Evolutionary conservation across 2,113 vertebrate species (phyloP), one percentile per base, ranked within the genome.

Genomic region (Megaleporinus macrocephalus): DNA sequence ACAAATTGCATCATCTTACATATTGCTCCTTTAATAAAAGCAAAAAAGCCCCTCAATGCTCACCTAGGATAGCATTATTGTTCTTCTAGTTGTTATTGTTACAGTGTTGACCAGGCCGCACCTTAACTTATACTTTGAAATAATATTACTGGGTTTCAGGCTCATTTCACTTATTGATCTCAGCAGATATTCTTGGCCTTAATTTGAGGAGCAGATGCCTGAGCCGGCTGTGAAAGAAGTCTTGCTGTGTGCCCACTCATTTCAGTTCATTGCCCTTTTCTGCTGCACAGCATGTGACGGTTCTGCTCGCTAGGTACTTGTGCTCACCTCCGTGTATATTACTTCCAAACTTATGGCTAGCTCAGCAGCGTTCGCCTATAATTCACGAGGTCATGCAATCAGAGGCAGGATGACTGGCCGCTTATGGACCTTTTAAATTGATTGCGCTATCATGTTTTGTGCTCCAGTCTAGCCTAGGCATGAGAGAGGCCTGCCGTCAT

Each of bases 331-430:
- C n/a, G 18, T 6, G 9, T 16, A 29, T 44, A 55, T 36, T n/a
- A 16, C 65, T 49, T 81, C 72, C 30, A 57, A 68, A 57, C 47
- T 66, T 66, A 36, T 26, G 10, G 51, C 47, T 15, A 55, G 72
- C 47, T 74, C 49, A 68, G 22, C 57, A 22, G 47, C 27, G 18
- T 68, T 41, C 16, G 20, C 0, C 62, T 33, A 26, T 81, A 76
- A 69, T 76, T 66, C 36, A 26, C n/a, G 69, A 57, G 18, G n/a
- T 57, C 75, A 81, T 68, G 47, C 29, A 75, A 68, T 75, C 73
- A 75, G 33, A 41, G 13, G 61, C 71, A 24, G 0, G 16, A 29
- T 20, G 26, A 75, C 49, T 30, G 71, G 12, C 11, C 66, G 24
- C 33, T 57, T 26, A 57, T 12, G 26, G 13, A 29, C 33, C 27